Base-by-base conservation (phyloP, 2,113 vertebrate genomes). In the Calidris pugnax region DNA sequence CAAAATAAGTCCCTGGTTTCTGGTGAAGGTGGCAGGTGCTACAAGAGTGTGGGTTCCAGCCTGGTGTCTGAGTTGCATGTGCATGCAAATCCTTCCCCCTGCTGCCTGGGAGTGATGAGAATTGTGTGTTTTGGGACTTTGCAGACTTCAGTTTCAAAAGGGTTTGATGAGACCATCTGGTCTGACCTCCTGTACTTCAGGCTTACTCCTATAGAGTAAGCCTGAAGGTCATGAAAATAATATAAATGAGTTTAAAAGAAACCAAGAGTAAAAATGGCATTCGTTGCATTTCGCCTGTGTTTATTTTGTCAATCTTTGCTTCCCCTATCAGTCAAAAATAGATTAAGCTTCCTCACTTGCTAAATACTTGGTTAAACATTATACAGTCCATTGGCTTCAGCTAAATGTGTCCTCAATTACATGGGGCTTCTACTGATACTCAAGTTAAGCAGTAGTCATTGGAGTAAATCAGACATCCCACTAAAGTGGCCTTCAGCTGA, bases 291-390 rank as follows among this genome's bases (percentile, higher is more conserved):
- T 90, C 62, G 18, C 28, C 28, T 26, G 7, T 77, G 12, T 23
- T 80, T 88, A 37, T 93, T 84, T 91, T 74, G 60, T 92, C 43
- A 50, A 41, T 88, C 33, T 90, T 77, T 75, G 17, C 27, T 60
- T 87, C 45, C 22, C 75, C 32, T 90, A 28, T 78, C 66, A 96
- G 50, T 94, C 67, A 84, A 90, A 94, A 94, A 56, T 33, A 84
- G 74, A 71, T 90, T 94, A 84, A 93, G 55, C 23, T 60, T 88
- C 53, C n/a, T 76, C 32, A 57, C 51, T 86, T 76, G 55, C 51
- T 76, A 96, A 92, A 90, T 89, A 82, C 66, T 79, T 89, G 53
- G 57, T 73, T 89, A 93, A 93, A 91, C 41, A 71, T 76, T 72
- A 63, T 22, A 37, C 35, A 85, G 60, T 45, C 66, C 59, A 39